Evolutionary conservation across 2,797 vertebrate species (phyloP).

Genomic region (Octomys mimax): DNA sequence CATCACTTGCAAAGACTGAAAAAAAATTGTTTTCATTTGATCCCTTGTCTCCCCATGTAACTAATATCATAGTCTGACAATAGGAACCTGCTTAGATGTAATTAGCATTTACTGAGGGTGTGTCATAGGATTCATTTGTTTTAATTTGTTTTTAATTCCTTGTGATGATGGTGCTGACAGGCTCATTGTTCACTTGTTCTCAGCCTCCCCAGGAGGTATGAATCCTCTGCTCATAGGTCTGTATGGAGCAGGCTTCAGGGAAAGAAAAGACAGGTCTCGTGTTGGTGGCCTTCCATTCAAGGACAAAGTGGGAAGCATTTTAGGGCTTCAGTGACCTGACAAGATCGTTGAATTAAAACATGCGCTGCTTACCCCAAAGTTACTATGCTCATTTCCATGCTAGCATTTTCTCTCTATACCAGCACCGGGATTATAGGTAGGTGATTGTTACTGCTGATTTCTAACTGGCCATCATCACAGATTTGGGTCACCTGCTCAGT

Average conservation of each 20-base stretch:
- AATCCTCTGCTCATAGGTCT: not conserved
- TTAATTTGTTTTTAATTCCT: conserved; percentile 72
- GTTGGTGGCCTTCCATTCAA: not conserved
- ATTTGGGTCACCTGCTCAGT: conserved; percentile 29
- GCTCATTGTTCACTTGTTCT: conserved; percentile 60
- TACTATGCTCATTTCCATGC: conserved; percentile 81
- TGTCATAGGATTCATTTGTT: conserved; percentile 59
- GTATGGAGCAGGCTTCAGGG: not conserved
- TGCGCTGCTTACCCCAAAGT: conserved; percentile 63
- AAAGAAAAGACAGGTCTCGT: conserved; percentile 17
- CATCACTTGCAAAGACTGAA: conserved; percentile 4
- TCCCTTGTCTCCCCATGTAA: not conserved
- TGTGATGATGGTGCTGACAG: conserved; percentile 56
- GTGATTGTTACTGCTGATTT: conserved; percentile 76
- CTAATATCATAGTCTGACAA: conserved; percentile 45
- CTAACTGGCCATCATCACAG: conserved; percentile 77
- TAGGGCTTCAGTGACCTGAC: conserved; percentile 58
- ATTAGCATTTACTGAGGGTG: conserved; percentile 18
- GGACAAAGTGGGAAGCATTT: conserved; percentile 37
- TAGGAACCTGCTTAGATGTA: conserved; percentile 52
- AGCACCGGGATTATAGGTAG: conserved; percentile 74
- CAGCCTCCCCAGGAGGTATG: not conserved
- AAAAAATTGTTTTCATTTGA: conserved; percentile 37
- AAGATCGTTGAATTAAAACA: conserved; percentile 67
- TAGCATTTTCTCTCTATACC: conserved; percentile 74